Conservation (phyloP, 2,113 vertebrate species). For the Polypterus senegalus region DNA sequence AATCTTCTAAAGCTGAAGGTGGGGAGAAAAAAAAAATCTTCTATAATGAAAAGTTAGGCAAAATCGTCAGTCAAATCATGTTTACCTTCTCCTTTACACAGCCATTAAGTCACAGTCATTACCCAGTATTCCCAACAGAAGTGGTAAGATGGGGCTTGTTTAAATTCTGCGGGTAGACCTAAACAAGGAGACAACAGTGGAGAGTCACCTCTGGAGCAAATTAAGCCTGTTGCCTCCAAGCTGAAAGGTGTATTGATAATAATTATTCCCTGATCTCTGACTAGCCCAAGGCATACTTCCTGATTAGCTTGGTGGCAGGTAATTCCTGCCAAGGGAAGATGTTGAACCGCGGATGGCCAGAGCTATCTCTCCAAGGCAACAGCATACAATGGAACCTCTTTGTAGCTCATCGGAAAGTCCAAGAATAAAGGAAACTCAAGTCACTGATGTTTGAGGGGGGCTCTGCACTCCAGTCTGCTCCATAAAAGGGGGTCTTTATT, state of each 20-base stretch:
- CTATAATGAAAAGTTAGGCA: too few species aligned
- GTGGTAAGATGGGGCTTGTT: too few species aligned
- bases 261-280: slow-evolving; percentile 38
- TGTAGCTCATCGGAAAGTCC: neutral
- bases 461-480: neutral
- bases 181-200: too few species aligned
- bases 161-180: too few species aligned
- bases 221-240: too few species aligned
- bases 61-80: too few species aligned
- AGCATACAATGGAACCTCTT: slow-evolving; percentile 24
- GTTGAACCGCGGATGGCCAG: neutral
- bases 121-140: too few species aligned
- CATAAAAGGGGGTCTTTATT: slow-evolving; percentile 2
- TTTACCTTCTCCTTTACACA: too few species aligned
- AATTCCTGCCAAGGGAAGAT: slow-evolving; percentile 19
- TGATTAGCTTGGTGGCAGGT: slow-evolving; percentile 15
- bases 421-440: neutral
- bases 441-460: neutral
- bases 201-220: too few species aligned
- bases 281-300: slow-evolving; percentile 5
- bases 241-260: slow-evolving; percentile 18
- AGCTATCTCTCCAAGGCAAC: neutral
- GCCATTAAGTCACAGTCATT: too few species aligned
- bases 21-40: too few species aligned
- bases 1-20: too few species aligned